phyloP scores from a whole-genome alignment of 2,797 vertebrate species.

The Lophotriccus pileatus region DNA sequence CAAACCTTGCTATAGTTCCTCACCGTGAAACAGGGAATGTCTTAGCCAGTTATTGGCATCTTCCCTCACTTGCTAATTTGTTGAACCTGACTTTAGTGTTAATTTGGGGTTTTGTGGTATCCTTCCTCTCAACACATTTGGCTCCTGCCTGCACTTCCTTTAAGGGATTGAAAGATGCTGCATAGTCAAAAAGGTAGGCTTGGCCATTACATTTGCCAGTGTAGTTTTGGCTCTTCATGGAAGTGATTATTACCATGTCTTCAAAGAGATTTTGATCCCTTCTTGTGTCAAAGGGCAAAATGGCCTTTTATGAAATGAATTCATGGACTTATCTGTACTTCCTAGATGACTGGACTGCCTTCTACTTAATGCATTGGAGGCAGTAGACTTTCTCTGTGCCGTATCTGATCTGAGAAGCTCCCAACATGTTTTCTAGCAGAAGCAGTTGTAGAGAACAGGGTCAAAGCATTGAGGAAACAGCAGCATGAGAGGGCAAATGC shows the following conservation, averaged over 20 bases:
- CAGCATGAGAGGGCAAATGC: not conserved
- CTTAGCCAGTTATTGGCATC: not conserved
- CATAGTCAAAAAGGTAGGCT: not conserved
- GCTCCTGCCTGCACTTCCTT: not conserved
- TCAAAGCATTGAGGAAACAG: not conserved
- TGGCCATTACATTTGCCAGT: not conserved
- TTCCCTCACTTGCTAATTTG: constrained; percentile 9
- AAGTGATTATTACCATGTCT: not conserved
- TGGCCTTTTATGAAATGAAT: not conserved
- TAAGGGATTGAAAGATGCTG: not conserved
- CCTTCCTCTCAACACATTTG: not conserved
- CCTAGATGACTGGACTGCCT: not conserved
- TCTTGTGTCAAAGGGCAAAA: constrained; percentile 6
- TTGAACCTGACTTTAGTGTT: not conserved
- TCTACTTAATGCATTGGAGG: not conserved
- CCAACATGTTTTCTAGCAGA: not conserved
- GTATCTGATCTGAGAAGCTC: not conserved
- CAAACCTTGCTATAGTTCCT: constrained; percentile 1
- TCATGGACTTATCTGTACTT: constrained; percentile 2
- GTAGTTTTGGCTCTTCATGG: not conserved
- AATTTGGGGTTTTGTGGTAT: not conserved
- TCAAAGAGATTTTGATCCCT: not conserved
- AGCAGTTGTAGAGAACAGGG: not conserved
- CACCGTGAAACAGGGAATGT: not conserved
- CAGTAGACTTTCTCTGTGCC: not conserved